These are phyloP conservation scores for Isichthys henryi DNA, from an alignment of 2,113 vertebrate genomes.

Conservation along the genomic window DNA sequence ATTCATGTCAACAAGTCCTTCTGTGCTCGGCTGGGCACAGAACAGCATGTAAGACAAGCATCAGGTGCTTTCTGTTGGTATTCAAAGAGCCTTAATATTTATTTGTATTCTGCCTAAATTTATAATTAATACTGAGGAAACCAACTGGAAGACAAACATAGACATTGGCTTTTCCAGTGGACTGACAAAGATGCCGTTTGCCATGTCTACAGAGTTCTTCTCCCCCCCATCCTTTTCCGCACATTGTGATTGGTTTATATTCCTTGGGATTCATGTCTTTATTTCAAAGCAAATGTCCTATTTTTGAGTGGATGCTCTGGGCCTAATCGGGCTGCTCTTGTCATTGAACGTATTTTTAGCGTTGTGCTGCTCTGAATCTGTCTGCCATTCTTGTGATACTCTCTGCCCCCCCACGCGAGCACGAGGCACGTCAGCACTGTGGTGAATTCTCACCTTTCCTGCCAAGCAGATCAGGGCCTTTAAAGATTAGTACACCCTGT, in stretches of 20 bases:
- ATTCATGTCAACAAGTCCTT: constrained; percentile 60
- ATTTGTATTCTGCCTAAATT: not conserved
- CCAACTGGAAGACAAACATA: not conserved
- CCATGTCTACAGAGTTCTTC: not conserved
- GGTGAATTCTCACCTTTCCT: constrained; percentile 13
- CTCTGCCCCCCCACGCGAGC: constrained; percentile 19
- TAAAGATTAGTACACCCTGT: not conserved
- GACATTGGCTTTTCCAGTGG: not conserved
- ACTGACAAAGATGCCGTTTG: constrained; percentile 13
- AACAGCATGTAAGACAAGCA: not conserved
- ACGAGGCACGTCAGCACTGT: constrained; percentile 12
- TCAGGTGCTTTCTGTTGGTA: not conserved
- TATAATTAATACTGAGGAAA: not conserved
- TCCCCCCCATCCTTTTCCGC: not conserved
- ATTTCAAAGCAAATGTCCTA: constrained; percentile 38
- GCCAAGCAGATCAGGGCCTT: not conserved
- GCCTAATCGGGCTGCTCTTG: constrained; percentile 27
- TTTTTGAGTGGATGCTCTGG: constrained; percentile 35
- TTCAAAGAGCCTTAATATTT: not conserved
- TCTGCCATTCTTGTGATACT: constrained; percentile 32
- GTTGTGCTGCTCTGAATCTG: constrained; percentile 31
- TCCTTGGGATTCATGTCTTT: constrained; percentile 25
- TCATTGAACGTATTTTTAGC: constrained; percentile 40
- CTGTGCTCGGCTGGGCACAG: not conserved
- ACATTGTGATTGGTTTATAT: constrained; percentile 2